phyloP scores from a whole-genome alignment of 1,140 invertebrate species.

The Magallana gigas region DNA sequence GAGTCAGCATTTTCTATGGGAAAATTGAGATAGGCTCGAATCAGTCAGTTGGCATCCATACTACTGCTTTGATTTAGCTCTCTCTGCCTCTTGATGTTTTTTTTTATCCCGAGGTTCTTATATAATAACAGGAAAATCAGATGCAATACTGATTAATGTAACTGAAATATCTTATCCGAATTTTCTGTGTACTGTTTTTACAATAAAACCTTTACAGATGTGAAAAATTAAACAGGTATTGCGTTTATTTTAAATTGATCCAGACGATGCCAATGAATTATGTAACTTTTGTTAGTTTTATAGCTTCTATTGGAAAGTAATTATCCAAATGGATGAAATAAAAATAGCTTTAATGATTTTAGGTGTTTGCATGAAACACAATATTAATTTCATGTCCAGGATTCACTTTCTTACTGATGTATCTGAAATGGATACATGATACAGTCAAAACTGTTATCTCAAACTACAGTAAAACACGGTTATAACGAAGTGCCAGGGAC shows the following conservation, averaged over 20 bases:
- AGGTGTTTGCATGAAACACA: too few relatives aligned
- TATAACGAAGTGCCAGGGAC: too few relatives aligned
- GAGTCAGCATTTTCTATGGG: neutral
- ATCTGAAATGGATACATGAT: too few relatives aligned
- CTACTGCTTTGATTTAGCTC: neutral
- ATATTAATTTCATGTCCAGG: too few relatives aligned
- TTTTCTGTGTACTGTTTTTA: neutral
- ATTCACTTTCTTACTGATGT: too few relatives aligned
- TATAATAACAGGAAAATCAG: neutral
- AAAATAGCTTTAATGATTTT: too few relatives aligned
- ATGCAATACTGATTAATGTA: neutral
- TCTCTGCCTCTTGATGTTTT: neutral
- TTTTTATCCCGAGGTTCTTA: neutral
- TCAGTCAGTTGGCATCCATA: neutral
- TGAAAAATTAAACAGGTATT: neutral
- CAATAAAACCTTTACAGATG: neutral
- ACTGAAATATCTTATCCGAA: constrained; percentile 10
- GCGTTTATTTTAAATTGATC: neutral
- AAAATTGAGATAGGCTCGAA: neutral
- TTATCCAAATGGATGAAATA: neutral
- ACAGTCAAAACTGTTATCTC: too few relatives aligned
- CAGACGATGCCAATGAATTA: neutral
- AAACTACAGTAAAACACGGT: too few relatives aligned
- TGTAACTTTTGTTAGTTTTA: neutral
- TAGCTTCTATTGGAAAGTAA: neutral